phyloP scores from a whole-genome alignment of 2,888 invertebrate genomes.

The Xylocampa areola region DNA sequence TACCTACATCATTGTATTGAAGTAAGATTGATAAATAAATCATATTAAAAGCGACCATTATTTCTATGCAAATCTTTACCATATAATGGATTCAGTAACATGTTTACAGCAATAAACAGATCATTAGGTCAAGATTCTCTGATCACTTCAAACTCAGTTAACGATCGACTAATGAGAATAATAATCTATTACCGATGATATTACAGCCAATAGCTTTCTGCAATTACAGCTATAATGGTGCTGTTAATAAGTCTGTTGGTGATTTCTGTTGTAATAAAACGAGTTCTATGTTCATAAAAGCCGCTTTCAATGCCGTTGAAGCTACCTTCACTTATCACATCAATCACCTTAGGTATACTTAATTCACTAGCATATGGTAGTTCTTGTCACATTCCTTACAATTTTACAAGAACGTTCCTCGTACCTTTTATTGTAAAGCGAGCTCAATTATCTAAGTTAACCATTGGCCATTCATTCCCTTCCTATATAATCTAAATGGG shows the following conservation, averaged over 20 bases:
- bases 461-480: too few relatives aligned
- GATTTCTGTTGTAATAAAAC: slow-evolving; percentile 3
- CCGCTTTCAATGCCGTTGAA: too few relatives aligned
- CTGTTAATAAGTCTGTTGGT: background rate
- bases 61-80: background rate
- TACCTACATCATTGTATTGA: too few relatives aligned
- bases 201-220: slow-evolving; percentile 27
- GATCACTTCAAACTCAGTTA: slow-evolving; percentile 13
- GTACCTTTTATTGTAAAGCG: too few relatives aligned
- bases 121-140: slow-evolving; percentile 33
- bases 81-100: background rate
- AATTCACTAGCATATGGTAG: too few relatives aligned
- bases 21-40: too few relatives aligned
- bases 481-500: too few relatives aligned
- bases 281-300: background rate
- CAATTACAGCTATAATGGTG: slow-evolving; percentile 16
- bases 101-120: slow-evolving; percentile 19
- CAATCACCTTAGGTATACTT: too few relatives aligned
- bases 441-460: too few relatives aligned
- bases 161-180: slow-evolving; percentile 1
- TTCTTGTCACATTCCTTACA: too few relatives aligned
- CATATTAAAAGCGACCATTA: background rate
- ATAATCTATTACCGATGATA: slow-evolving; percentile 17
- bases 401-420: too few relatives aligned
- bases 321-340: too few relatives aligned